Percentiles rank a stretch among this genome's conserved stretches.
Conservation (phyloP, 2,888 invertebrate genomes). For the Volucella zonaria region DNA sequence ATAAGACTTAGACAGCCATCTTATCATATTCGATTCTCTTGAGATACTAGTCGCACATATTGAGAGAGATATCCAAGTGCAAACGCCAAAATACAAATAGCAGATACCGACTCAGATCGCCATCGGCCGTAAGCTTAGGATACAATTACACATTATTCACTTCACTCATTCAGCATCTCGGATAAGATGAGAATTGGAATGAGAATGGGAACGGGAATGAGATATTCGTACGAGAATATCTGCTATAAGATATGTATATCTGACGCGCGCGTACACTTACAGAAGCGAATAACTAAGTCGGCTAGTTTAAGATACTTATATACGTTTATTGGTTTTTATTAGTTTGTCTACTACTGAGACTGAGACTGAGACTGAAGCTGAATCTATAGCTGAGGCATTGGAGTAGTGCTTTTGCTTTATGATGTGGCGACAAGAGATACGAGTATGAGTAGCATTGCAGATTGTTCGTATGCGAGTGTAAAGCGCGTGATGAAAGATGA, state of each 20-base stretch:
- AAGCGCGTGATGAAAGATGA: not conserved
- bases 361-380: not conserved
- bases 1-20: slow-evolving; percentile 45
- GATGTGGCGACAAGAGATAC: slow-evolving; percentile 22
- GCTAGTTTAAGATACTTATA: slow-evolving; percentile 49
- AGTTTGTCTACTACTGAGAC: slow-evolving; percentile 22
- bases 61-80: slow-evolving; percentile 48
- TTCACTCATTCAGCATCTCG: slow-evolving; percentile 24
- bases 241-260: slow-evolving; percentile 20
- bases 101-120: no score
- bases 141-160: slow-evolving; percentile 56
- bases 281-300: slow-evolving; percentile 55
- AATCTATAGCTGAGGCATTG: not conserved
- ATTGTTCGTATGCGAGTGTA: no score
- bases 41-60: slow-evolving; percentile 57
- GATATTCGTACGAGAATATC: not conserved
- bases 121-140: slow-evolving; percentile 39
- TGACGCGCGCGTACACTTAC: slow-evolving; percentile 39
- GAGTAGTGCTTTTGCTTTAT: slow-evolving; percentile 23
- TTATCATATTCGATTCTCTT: slow-evolving; percentile 68
- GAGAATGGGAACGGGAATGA: slow-evolving; percentile 5
- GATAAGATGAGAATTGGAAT: slow-evolving; percentile 28
- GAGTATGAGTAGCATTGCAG: not conserved
- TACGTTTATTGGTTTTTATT: slow-evolving; percentile 67
- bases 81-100: slow-evolving; percentile 6